Conservation (phyloP, 2,113 vertebrate genomes). For the Paracanthobrama guichenoti region DNA sequence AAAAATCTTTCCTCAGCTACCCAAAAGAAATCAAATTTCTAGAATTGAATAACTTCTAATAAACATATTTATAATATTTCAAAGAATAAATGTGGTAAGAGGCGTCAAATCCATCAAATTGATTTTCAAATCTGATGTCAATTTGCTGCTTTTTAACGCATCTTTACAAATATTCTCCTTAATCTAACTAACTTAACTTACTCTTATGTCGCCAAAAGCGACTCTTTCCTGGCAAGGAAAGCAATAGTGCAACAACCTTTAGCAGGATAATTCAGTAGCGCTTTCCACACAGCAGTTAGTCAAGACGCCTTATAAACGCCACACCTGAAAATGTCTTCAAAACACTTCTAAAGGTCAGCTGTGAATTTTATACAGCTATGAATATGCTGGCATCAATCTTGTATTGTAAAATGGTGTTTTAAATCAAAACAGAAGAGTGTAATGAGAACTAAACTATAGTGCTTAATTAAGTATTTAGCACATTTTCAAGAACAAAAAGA, state of each 20-base stretch:
- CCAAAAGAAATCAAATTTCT: conserved; percentile 75
- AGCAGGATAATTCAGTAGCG: conserved; percentile 58
- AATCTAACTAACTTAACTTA: conserved; percentile 60
- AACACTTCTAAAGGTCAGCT: background rate
- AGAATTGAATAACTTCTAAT: conserved; percentile 81
- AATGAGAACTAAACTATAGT: background rate
- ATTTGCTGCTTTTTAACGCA: conserved; percentile 38
- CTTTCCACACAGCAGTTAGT: conserved; percentile 37
- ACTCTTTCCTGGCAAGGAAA: conserved; percentile 83
- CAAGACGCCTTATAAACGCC: conserved; percentile 17
- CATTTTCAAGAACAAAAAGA: background rate
- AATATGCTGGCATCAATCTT: conserved; percentile 12
- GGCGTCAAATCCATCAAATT: conserved; percentile 58
- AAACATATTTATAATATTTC: conserved; percentile 71
- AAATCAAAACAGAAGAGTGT: background rate
- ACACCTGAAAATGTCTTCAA: background rate
- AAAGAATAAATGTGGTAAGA: conserved; percentile 50
- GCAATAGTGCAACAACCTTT: conserved; percentile 95
- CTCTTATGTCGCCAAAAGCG: conserved; percentile 76
- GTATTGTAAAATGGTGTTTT: background rate
- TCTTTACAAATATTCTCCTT: conserved; percentile 49
- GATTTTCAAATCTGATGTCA: conserved; percentile 45
- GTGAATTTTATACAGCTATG: background rate
- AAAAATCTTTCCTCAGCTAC: conserved; percentile 62
- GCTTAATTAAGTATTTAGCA: background rate